These are phyloP conservation scores for Gymnobelideus leadbeateri DNA, from an alignment of 2,113 vertebrate species.

Conservation along the genomic window DNA sequence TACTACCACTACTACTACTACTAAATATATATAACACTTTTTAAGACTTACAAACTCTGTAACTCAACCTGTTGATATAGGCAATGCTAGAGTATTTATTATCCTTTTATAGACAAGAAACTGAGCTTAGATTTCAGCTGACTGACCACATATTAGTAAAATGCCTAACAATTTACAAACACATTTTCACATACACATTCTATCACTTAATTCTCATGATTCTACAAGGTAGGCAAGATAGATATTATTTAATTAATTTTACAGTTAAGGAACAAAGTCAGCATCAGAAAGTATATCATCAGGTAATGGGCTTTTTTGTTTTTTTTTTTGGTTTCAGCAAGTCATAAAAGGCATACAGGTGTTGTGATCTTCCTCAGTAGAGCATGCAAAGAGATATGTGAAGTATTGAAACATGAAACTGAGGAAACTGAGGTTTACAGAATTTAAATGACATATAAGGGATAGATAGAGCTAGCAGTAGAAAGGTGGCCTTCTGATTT, in stretches of 20 bases:
- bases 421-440: background rate
- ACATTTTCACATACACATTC: background rate
- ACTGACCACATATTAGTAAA: too few relatives aligned
- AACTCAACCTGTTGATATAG: background rate
- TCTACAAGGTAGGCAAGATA: background rate
- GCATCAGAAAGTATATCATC: background rate
- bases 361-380: background rate
- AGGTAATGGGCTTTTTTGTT: too few relatives aligned
- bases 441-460: background rate
- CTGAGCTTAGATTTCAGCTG: too few relatives aligned
- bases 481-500: too few relatives aligned
- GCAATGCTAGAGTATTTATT: background rate
- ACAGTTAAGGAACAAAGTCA: background rate
- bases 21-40: background rate
- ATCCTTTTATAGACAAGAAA: background rate
- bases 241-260: background rate
- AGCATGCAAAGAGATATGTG: background rate
- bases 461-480: background rate
- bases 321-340: background rate
- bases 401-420: background rate
- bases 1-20: background rate
- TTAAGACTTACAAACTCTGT: background rate
- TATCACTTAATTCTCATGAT: background rate
- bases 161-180: too few relatives aligned
- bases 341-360: background rate